A percentile compares a stretch with the other conserved stretches of the same genome.
These are phyloP conservation scores for Trichogramma dendrolimi DNA, from an alignment of 2,888 invertebrate genomes.

Conservation along the genomic window DNA sequence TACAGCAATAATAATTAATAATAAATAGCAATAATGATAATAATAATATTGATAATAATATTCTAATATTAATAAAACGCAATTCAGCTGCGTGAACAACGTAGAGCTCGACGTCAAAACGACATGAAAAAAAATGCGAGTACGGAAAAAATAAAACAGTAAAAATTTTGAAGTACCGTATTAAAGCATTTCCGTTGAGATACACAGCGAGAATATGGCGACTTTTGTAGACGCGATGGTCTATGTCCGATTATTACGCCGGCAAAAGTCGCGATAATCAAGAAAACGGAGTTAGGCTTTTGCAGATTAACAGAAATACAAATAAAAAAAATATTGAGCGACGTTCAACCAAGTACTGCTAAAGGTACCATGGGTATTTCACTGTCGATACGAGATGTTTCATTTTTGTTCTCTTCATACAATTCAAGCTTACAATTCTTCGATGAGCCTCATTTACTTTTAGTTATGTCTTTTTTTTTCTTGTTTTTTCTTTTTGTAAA, in stretches of 20 bases:
- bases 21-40: conserved; percentile 19
- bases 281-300: not conserved
- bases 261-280: conserved; percentile 13
- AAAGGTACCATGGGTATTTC: conserved; percentile 30
- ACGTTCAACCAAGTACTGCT: conserved; percentile 29
- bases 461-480: not conserved
- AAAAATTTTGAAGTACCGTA: too few species aligned
- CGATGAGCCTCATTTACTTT: too few species aligned
- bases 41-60: conserved; percentile 18
- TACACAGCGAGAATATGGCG: conserved; percentile 30
- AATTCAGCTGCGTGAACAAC: not conserved
- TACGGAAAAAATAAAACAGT: conserved; percentile 35
- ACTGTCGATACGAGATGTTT: conserved; percentile 32
- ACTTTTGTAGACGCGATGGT: conserved; percentile 38
- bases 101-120: conserved; percentile 27
- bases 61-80: conserved; percentile 17
- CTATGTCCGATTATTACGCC: conserved; percentile 30
- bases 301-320: conserved; percentile 38
- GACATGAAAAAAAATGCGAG: conserved; percentile 34
- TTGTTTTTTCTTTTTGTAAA: conserved; percentile 14
- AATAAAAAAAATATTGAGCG: too few species aligned
- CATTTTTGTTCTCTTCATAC: conserved; percentile 1
- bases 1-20: conserved; percentile 23
- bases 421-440: too few species aligned
- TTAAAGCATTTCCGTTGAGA: too few species aligned